Evolutionary conservation across 2,888 invertebrate species (phyloP).

Genomic region (Drosophila phalerata): DNA sequence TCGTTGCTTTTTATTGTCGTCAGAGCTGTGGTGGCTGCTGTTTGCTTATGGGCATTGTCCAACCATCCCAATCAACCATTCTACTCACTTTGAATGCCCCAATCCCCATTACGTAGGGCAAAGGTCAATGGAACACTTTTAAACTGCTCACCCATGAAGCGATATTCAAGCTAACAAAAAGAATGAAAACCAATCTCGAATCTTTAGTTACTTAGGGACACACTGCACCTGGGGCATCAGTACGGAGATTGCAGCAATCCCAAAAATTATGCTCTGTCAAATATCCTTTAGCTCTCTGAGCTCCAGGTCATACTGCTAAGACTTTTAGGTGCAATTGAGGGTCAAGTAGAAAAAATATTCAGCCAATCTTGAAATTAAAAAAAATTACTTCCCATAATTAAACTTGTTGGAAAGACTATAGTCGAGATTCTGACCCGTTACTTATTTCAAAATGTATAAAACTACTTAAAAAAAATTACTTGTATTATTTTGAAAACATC

Average conservation of each 20-base stretch:
- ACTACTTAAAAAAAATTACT: too few relatives aligned
- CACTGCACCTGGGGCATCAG: slow-evolving; percentile 50
- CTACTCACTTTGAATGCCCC: slow-evolving; percentile 39
- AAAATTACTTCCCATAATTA: too few relatives aligned
- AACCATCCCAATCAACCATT: slow-evolving; percentile 13
- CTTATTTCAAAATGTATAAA: too few relatives aligned
- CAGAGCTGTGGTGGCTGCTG: slow-evolving; percentile 65
- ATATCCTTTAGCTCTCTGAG: slow-evolving; percentile 15
- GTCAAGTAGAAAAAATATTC: too few relatives aligned
- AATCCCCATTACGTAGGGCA: slow-evolving; percentile 38
- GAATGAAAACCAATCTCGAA: slow-evolving; percentile 30
- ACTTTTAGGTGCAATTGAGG: too few relatives aligned
- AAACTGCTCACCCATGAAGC: slow-evolving; percentile 45
- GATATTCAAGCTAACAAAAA: slow-evolving; percentile 11
- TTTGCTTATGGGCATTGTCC: slow-evolving; percentile 71
- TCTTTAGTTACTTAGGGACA: slow-evolving; percentile 42
- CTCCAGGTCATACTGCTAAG: too few relatives aligned
- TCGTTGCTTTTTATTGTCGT: slow-evolving; percentile 73
- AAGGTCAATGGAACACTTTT: slow-evolving; percentile 81
- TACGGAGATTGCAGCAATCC: slow-evolving; percentile 1
- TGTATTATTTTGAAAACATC: too few relatives aligned
- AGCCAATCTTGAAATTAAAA: too few relatives aligned
- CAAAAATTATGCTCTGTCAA: slow-evolving; percentile 27
- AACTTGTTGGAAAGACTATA: too few relatives aligned
- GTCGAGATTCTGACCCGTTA: too few relatives aligned